Conservation (phyloP, 2,797 vertebrate species). For the Pangasius djambal region DNA sequence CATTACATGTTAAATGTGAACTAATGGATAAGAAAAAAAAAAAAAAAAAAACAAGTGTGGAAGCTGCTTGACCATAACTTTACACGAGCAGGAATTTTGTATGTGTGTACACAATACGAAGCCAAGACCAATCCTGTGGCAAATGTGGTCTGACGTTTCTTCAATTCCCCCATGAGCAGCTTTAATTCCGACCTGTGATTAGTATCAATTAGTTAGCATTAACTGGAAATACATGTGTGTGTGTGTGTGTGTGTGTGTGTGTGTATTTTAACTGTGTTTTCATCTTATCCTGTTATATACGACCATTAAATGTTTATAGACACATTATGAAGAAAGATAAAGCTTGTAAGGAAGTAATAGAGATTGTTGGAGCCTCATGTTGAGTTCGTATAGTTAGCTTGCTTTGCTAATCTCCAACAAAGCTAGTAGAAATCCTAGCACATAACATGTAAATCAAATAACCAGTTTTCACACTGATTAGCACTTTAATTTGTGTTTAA, state of each 20-base stretch:
- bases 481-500: background rate
- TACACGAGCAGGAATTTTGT: background rate
- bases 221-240: background rate
- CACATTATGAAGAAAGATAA: background rate
- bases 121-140: background rate
- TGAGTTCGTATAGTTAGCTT: background rate
- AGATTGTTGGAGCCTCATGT: background rate
- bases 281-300: background rate
- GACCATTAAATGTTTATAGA: background rate
- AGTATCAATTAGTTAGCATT: background rate
- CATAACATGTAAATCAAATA: background rate
- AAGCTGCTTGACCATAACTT: background rate
- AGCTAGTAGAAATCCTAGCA: background rate
- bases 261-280: background rate
- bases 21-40: background rate
- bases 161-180: no score
- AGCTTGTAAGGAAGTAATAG: background rate
- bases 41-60: background rate
- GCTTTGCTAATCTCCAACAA: background rate
- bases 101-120: background rate
- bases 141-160: no score
- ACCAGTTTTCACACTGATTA: background rate
- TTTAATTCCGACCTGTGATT: no score
- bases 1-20: background rate
- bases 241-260: no score